Evolutionary conservation across 2,113 vertebrate species (phyloP), one percentile per base, ranked within the genome.

Genomic region (Sisor rabdophorus): DNA sequence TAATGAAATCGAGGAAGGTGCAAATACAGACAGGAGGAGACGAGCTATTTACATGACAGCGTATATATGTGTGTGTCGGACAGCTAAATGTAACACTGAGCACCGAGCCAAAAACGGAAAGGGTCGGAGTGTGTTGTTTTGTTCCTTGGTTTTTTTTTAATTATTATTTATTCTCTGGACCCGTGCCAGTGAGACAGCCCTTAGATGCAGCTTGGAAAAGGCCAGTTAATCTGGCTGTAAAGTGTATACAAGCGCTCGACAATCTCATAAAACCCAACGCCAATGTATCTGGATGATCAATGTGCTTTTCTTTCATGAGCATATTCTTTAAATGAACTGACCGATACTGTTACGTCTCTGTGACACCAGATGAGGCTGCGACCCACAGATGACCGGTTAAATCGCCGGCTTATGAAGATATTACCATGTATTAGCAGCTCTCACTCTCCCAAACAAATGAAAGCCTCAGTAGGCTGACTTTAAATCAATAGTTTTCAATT

Each of bases 401-500:
- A 89, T 90, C 88, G 88, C 89, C 86, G 86, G 87, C 90, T 93
- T 92, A 92, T 93, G 89, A 91, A 89, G 88, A 92, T 93, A 94
- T 94, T 94, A 93, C 91, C 92, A 91, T 89, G 85, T 89, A 92
- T 93, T 93, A 94, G 92, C 92, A 93, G 91, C 92, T 91, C 90
- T 93, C 93, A 94, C 91, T 90, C 92, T 88, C 91, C 86, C 78
- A 77, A 82, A 82, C 81, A 82, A 80, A 82, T 82, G 78, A 82
- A 82, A 82, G 74, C 81, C 78, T 58, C 78, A 58, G 70, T 92
- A 94, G 93, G 89, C 89, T 94, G 93, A 94, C 94, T 94, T 94
- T 91, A 94, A 94, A 94, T 95, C 93, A 93, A 94, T 94, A 94
- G 91, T 93, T 93, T 94, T 93, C 81, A 94, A 94, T 94, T 94